Evolutionary conservation across 1,140 invertebrate genomes (phyloP), one percentile per base, ranked within the genome.

Genomic region (Achroia grisella): DNA sequence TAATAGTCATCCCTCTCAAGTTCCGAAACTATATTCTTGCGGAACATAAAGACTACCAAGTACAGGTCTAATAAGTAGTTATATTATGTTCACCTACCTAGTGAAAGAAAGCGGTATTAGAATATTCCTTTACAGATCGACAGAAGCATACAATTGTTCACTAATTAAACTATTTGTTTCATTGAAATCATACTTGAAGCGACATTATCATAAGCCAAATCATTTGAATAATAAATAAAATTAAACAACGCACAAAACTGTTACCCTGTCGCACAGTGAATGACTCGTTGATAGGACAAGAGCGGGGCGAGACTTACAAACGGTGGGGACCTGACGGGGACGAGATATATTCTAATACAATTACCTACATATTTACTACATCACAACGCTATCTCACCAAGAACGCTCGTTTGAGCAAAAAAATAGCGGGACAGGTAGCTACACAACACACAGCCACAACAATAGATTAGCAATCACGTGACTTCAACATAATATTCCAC

Each of bases 291-390:
- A 64, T 62, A 74, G 69, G 71, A 70, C 67, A 63, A 74, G 45
- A 39, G 51, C 61, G 68, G 74, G 72, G 53, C 47, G 67, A 48
- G 55, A 49, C 45, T 47, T 41, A 60, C 52, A 53, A 56, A 59
- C 53, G n/a, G 59, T 62, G 57, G 62, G 50, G 56, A 61, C 60
- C 65, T 70, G 75, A 71, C 71, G 71, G 62, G 74, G 74, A 65
- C 74, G 74, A 80, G 69, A 71, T 70, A 79, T 71, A 80, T 6
- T 23, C 17, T 83, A 80, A 80, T 77, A 64, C 63, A 70, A 79
- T 80, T 75, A 78, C 74, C 80, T 83, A 23, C 6, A 6, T 23
- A 78, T 80, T 72, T 77, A 76, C 74, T 55, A 65, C 71, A 75
- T 70, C 66, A 76, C 73, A 71, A 63, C 53, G 54, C 50, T 41